Evolutionary conservation across 1,140 invertebrate genomes (phyloP).

Genomic region (Drosophila nikananu): DNA sequence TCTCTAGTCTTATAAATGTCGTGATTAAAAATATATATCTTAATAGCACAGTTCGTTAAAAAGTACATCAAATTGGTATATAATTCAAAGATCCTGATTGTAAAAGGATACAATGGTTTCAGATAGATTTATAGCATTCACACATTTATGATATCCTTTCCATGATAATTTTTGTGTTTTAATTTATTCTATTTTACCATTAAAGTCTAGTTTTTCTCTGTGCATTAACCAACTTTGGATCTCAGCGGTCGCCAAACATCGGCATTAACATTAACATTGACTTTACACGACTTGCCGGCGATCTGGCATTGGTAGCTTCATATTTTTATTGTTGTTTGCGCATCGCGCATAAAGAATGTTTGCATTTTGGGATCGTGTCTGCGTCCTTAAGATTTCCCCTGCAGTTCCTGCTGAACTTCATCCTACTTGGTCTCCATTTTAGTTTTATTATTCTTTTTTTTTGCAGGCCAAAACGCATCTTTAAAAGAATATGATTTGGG

Average conservation of each 20-base stretch:
- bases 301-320: constrained; percentile 76
- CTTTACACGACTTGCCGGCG: constrained; percentile 82
- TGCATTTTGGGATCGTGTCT: constrained; percentile 67
- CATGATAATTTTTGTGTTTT: too few relatives aligned
- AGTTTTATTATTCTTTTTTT: constrained; percentile 18
- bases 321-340: constrained; percentile 82
- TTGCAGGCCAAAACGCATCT: constrained; percentile 70
- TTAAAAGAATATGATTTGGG: constrained; percentile 24
- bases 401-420: constrained; percentile 1
- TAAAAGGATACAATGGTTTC: background rate
- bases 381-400: constrained; percentile 64
- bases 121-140: background rate
- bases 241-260: constrained; percentile 60
- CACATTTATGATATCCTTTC: too few relatives aligned
- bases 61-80: background rate
- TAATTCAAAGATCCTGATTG: background rate
- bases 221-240: constrained; percentile 27
- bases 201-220: background rate
- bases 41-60: background rate
- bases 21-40: background rate
- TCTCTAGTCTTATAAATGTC: background rate
- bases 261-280: constrained; percentile 84
- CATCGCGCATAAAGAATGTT: constrained; percentile 78
- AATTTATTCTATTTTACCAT: too few relatives aligned
- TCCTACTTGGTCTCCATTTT: constrained; percentile 29